Conservation (phyloP, 2,113 vertebrate species). For the Melanocharis versteri region DNA sequence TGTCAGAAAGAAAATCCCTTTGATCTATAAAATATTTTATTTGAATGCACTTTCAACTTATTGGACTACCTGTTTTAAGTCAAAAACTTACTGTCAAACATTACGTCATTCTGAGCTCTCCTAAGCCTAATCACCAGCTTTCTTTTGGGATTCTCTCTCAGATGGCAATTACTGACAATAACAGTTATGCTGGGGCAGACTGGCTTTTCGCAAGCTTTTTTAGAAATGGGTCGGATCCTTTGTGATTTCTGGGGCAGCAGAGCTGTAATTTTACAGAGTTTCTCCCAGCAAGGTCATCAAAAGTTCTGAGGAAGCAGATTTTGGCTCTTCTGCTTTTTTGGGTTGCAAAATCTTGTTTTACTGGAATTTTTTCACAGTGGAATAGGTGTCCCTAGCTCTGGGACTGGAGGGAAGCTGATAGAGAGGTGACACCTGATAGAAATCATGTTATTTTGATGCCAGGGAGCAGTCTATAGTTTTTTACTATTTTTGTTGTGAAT, state of each 20-base stretch:
- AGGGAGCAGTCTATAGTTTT: not conserved
- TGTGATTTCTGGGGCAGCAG: not conserved
- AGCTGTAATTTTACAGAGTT: not conserved
- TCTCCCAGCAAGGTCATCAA: not conserved
- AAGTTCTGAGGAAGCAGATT: not conserved
- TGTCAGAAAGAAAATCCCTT: not conserved
- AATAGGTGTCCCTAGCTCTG: not conserved
- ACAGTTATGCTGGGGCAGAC: not conserved
- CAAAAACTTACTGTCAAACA: not conserved
- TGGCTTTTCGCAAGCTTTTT: not conserved
- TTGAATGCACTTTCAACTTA: not conserved
- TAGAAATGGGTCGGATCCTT: not conserved
- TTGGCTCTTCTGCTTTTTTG: not conserved
- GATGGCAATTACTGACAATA: not conserved
- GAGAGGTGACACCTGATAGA: not conserved
- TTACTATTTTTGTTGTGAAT: not conserved
- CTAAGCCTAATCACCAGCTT: not conserved
- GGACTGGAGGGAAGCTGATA: not conserved
- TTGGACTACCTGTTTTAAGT: not conserved
- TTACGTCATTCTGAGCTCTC: not conserved
- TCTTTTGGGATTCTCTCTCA: not conserved
- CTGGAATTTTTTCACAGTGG: not conserved
- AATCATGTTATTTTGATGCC: not conserved
- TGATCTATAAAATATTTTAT: not conserved
- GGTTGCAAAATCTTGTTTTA: not conserved